Conservation (phyloP, 2,888 invertebrate genomes). For the Leistus spinibarbis region DNA sequence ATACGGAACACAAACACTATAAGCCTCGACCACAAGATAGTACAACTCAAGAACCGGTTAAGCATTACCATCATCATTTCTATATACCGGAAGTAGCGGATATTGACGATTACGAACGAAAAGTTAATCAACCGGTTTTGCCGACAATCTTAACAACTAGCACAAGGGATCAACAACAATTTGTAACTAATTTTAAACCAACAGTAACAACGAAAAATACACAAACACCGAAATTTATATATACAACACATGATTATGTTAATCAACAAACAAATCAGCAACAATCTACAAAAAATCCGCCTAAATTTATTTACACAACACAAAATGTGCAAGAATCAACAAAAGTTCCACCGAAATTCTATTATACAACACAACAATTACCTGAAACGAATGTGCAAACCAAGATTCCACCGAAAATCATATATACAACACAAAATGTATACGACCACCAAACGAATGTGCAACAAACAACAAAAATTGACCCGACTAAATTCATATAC, state of each 20-base stretch:
- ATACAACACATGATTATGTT: neutral
- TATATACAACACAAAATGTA: neutral
- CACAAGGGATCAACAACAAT: constrained; percentile 8
- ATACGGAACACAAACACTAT: constrained; percentile 16
- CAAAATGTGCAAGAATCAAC: neutral
- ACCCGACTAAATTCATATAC: constrained; percentile 6
- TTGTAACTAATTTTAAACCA: constrained; percentile 26
- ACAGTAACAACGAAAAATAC: constrained; percentile 8
- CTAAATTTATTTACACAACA: neutral
- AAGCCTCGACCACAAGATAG: constrained; percentile 3
- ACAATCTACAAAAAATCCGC: neutral
- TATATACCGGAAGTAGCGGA: constrained; percentile 32
- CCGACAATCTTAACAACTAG: constrained; percentile 20
- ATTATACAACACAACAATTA: neutral
- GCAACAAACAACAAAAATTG: neutral
- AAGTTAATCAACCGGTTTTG: neutral
- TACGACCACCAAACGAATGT: neutral
- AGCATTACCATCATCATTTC: constrained; percentile 39
- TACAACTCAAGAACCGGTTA: constrained; percentile 30
- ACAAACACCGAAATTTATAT: neutral
- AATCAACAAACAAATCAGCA: neutral
- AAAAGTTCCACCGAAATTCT: constrained; percentile 3
- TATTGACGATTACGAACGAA: constrained; percentile 21
- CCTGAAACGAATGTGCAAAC: neutral
- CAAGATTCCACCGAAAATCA: constrained; percentile 7